These are phyloP conservation scores for Adoxophyes honmai DNA, from an alignment of 1,140 invertebrate genomes.

Conservation along the genomic window DNA sequence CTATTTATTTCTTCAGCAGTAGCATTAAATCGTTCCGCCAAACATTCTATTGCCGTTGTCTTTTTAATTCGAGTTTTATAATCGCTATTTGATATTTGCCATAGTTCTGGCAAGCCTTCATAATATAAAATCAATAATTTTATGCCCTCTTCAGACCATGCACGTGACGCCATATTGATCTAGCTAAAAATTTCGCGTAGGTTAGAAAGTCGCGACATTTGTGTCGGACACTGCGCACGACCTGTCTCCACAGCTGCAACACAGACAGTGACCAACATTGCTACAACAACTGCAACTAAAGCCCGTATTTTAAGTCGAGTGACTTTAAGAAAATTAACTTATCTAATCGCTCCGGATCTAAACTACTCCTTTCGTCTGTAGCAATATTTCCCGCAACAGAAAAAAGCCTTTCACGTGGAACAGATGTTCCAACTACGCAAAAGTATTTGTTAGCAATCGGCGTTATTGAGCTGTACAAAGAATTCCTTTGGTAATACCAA, in stretches of 20 bases:
- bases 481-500: no score
- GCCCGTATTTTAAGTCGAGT: no score
- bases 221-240: slow-evolving; percentile 4
- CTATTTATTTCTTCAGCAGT: slow-evolving; percentile 17
- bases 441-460: no score
- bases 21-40: slow-evolving; percentile 13
- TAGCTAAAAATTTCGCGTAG: slow-evolving; percentile 12
- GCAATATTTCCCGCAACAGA: no score
- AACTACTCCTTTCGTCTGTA: no score
- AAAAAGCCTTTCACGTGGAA: no score
- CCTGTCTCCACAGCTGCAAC: slow-evolving; percentile 11
- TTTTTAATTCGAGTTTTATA: slow-evolving; percentile 9
- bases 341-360: no score
- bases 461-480: no score
- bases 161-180: slow-evolving; percentile 5
- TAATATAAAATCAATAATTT: slow-evolving; percentile 14
- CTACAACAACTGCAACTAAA: slow-evolving; percentile 12
- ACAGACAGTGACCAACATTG: slow-evolving; percentile 7
- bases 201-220: slow-evolving; percentile 10
- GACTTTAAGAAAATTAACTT: no score
- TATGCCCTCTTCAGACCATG: slow-evolving; percentile 5
- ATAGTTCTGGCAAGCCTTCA: slow-evolving; percentile 6
- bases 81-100: slow-evolving; percentile 7
- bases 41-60: slow-evolving; percentile 5
- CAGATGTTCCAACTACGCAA: no score